Evolutionary conservation across 2,113 vertebrate species (phyloP).

Genomic region (Turnix velox): DNA sequence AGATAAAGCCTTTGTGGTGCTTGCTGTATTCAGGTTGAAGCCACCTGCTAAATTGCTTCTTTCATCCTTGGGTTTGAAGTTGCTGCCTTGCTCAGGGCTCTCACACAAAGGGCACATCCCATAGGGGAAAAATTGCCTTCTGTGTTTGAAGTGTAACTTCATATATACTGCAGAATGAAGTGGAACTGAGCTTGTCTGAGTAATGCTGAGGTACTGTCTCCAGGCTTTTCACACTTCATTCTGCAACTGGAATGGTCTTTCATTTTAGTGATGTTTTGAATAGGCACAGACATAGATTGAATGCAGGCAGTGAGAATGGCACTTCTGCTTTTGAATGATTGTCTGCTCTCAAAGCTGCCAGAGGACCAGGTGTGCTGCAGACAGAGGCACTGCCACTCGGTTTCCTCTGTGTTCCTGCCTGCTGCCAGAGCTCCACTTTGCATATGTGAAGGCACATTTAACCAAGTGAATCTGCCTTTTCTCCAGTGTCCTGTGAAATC

Average conservation of each 20-base stretch:
- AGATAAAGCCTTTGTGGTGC: neutral
- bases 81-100: neutral
- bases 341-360: neutral
- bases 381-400: neutral
- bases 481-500: neutral
- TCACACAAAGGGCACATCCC: neutral
- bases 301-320: neutral
- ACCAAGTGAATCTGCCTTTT: neutral
- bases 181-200: neutral
- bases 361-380: rapidly evolving
- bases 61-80: slow-evolving; percentile 1
- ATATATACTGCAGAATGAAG: neutral
- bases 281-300: neutral
- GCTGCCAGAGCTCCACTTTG: neutral
- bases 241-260: neutral
- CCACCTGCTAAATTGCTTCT: neutral
- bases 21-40: neutral
- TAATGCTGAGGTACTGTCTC: neutral
- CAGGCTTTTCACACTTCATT: neutral
- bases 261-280: neutral
- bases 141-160: neutral
- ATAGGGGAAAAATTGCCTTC: neutral
- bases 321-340: neutral
- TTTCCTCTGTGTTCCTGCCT: neutral
- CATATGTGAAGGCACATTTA: neutral